Evolutionary conservation across 2,113 vertebrate species (phyloP).

Genomic region (Climacteris rufus): DNA sequence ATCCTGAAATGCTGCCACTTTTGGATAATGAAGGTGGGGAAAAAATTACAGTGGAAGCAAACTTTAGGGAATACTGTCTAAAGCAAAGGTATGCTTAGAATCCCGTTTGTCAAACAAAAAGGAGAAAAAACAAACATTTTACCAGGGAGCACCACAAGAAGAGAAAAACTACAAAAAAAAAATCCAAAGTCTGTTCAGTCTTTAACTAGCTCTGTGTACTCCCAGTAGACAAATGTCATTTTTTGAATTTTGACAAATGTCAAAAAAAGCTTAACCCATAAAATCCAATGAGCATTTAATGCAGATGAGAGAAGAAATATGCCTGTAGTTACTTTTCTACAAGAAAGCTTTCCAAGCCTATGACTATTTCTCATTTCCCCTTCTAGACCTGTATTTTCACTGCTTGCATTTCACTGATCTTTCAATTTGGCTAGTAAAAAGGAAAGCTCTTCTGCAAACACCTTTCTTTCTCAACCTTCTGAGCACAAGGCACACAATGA

Average conservation of each 20-base stretch:
- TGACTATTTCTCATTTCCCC: neutral
- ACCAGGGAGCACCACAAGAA: neutral
- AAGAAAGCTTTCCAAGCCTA: neutral
- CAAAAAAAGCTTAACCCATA: neutral
- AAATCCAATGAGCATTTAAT: neutral
- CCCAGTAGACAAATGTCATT: neutral
- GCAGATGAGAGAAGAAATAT: neutral
- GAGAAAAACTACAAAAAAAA: neutral
- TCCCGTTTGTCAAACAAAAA: neutral
- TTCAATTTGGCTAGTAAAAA: neutral
- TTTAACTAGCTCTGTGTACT: neutral
- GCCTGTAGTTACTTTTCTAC: neutral
- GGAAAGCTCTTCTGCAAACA: neutral
- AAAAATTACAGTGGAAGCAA: neutral
- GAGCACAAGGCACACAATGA: rapidly evolving
- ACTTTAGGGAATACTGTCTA: neutral
- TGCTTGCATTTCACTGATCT: neutral
- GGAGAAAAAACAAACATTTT: neutral
- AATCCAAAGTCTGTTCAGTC: neutral
- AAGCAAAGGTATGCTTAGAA: neutral
- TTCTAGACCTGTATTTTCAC: neutral
- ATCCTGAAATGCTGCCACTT: neutral
- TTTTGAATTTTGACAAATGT: too few relatives aligned
- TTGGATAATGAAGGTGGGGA: neutral
- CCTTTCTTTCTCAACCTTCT: neutral